Base-by-base conservation (phyloP, 2,113 vertebrate genomes). In the Pimephales promelas region DNA sequence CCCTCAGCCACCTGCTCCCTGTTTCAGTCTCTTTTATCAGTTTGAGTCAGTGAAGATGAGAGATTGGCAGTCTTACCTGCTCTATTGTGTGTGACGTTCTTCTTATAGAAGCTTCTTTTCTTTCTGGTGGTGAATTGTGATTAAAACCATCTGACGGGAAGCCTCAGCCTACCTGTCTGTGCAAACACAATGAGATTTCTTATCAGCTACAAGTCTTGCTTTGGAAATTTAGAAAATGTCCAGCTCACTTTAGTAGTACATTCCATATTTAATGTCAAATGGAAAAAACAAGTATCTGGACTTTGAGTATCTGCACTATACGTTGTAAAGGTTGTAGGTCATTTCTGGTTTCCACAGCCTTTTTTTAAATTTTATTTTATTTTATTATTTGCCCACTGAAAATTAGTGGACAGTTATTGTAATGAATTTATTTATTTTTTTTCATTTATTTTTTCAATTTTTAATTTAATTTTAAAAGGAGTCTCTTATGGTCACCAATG, bases 81-180 rank as follows among this genome's bases (percentile, higher is more conserved):
- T 83, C 71, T 68, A 86, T 82, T 84, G 71, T 84, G 24, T 75
- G 43, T 83, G 59, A 54, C 52, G 6, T 31, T 66, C 52, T 66
- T 66, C 77, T 31, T 22, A 47, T 49, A 49, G 78, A 2, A 79
- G 78, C 40, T 49, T 79, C 59, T 49, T 49, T 79, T 79, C 76
- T 45, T 62, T 28, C 34, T 20, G 5, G 43, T 28, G 47, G 57
- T 49, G 77, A 49, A 78, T 78, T 61, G n/a, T 77, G 31, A 77
- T 77, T 77, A 61, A 79, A 62, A 79, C 57, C 57, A 11, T 79
- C 36, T 62, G 76, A 45, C n/a, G 4, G 36, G 74, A 77, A 40
- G 34, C 20, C n/a, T 43, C 31, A 18, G 34, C 56, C 10, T 61
- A 22, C 77, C 24, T 13, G 18, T 64, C 16, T 31, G 57, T 6